Percentiles rank a stretch among this genome's conserved stretches.
These are phyloP conservation scores for Aricia artaxerxes DNA, from an alignment of 2,888 invertebrate genomes.

Conservation along the genomic window DNA sequence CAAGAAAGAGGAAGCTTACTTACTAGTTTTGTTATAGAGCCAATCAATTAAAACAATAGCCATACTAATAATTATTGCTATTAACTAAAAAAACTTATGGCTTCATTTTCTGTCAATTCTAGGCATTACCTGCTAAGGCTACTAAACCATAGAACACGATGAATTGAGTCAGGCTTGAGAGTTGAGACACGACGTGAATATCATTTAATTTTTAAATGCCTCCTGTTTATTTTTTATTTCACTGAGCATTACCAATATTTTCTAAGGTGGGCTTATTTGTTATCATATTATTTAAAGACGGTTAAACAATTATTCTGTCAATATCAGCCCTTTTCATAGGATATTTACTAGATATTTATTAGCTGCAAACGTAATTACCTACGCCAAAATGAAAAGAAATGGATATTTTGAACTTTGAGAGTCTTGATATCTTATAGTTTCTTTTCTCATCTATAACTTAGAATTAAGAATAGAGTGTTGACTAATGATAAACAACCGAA, in stretches of 20 bases:
- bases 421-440: background rate
- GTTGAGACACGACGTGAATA: background rate
- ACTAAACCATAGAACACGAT: background rate
- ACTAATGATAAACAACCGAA: too few relatives aligned
- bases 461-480: too few relatives aligned
- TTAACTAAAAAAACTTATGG: too few relatives aligned
- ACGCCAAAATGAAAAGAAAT: background rate
- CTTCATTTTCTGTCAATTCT: too few relatives aligned
- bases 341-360: background rate
- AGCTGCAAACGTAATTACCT: background rate
- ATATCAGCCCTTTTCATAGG: background rate
- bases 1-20: too few relatives aligned
- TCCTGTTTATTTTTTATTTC: background rate
- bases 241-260: background rate
- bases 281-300: constrained; percentile 1
- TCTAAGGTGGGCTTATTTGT: too few relatives aligned
- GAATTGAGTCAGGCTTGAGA: background rate
- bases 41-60: too few relatives aligned
- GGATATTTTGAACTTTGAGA: background rate
- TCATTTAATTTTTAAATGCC: constrained; percentile 1
- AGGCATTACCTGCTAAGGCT: too few relatives aligned
- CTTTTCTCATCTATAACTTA: too few relatives aligned
- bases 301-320: background rate
- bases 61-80: too few relatives aligned
- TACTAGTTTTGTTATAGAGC: too few relatives aligned